Evolutionary conservation across 1,140 invertebrate genomes (phyloP).

Genomic region (Drosophila kikkawai): DNA sequence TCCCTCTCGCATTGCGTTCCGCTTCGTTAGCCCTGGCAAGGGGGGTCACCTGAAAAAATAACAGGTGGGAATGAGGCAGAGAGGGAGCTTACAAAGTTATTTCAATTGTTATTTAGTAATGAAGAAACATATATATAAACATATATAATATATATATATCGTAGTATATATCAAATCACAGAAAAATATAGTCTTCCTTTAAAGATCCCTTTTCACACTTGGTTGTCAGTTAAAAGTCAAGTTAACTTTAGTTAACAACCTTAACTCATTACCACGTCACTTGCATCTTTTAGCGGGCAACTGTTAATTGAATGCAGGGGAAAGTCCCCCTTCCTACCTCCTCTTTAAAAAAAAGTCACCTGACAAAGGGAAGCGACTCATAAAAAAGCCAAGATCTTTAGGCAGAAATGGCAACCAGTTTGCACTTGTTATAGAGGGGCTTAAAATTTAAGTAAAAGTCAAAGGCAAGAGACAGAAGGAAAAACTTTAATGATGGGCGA

Average conservation of each 20-base stretch:
- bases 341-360: constrained; percentile 9
- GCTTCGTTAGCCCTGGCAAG: constrained; percentile 54
- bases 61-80: constrained; percentile 14
- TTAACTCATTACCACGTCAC: not conserved
- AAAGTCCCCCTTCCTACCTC: not conserved
- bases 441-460: constrained; percentile 32
- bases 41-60: constrained; percentile 22
- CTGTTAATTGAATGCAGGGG: constrained; percentile 43
- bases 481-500: constrained; percentile 35
- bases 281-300: constrained; percentile 30
- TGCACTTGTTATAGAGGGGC: constrained; percentile 21
- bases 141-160: not conserved
- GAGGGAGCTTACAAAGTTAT: constrained; percentile 28
- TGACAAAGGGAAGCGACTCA: constrained; percentile 45
- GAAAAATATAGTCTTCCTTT: too few species aligned
- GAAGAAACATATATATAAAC: not conserved
- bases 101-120: constrained; percentile 36
- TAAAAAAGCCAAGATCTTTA: constrained; percentile 11
- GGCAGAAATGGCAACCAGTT: constrained; percentile 22
- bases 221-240: not conserved
- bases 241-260: constrained; percentile 11
- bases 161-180: not conserved
- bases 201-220: not conserved
- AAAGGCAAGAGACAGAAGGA: constrained; percentile 11
- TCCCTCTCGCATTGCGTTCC: constrained; percentile 53